Conservation (phyloP, 2,888 invertebrate species). For the Diaperis boleti region DNA sequence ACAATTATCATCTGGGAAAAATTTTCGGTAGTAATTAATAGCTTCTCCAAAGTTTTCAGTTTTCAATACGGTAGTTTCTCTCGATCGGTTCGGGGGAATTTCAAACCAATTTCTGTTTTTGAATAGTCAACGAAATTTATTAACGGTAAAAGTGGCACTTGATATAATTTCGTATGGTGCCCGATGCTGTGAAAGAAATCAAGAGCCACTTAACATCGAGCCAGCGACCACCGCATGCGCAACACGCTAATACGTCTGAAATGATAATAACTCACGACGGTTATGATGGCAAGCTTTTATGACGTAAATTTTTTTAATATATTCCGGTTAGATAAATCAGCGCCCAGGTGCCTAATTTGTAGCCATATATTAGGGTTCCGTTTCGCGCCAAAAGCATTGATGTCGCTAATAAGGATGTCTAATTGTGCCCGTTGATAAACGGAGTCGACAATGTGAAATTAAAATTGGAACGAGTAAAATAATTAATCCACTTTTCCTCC, state of each 20-base stretch:
- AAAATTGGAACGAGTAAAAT: slow-evolving; percentile 40
- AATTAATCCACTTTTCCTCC: slow-evolving; percentile 42
- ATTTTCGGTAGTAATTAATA: slow-evolving; percentile 23
- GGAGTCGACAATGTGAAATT: slow-evolving; percentile 43
- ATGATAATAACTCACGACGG: slow-evolving; percentile 17
- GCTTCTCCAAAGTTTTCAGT: slow-evolving; percentile 4
- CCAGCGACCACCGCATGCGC: slow-evolving; percentile 21
- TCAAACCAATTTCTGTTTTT: slow-evolving; percentile 38
- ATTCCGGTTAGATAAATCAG: slow-evolving; percentile 16
- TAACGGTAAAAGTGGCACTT: slow-evolving; percentile 40
- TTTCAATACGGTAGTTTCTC: slow-evolving; percentile 22
- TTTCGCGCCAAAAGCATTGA: not conserved
- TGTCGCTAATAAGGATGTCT: slow-evolving; percentile 38
- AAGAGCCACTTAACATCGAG: slow-evolving; percentile 30
- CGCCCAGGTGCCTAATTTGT: slow-evolving; percentile 12
- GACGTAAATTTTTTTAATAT: slow-evolving; percentile 11
- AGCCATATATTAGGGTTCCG: slow-evolving; percentile 8
- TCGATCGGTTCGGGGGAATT: slow-evolving; percentile 26
- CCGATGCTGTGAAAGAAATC: slow-evolving; percentile 38
- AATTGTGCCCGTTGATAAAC: slow-evolving; percentile 43
- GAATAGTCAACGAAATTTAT: slow-evolving; percentile 41
- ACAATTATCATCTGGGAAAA: slow-evolving; percentile 11
- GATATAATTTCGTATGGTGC: slow-evolving; percentile 42
- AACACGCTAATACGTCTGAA: slow-evolving; percentile 14
- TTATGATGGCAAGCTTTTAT: slow-evolving; percentile 12